Conservation (phyloP, 2,888 invertebrate species). For the Polyommatus icarus region DNA sequence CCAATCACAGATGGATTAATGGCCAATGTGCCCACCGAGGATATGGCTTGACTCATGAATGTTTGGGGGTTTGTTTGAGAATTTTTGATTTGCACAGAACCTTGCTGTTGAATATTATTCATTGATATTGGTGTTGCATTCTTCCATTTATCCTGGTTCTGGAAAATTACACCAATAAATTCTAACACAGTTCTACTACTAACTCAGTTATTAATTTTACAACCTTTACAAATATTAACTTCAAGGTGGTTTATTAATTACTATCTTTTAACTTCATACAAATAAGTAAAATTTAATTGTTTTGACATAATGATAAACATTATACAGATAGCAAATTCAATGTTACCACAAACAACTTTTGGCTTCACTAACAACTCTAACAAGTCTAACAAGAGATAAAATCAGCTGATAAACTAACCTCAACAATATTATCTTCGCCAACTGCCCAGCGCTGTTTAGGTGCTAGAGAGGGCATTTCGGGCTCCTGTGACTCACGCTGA, state of each 20-base stretch:
- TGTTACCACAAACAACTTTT: constrained; percentile 24
- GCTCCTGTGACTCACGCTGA: constrained; percentile 88
- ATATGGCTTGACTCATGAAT: constrained; percentile 72
- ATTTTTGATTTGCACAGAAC: constrained; percentile 72
- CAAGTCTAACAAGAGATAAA: constrained; percentile 31
- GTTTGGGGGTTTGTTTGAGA: constrained; percentile 78
- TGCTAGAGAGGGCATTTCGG: constrained; percentile 87
- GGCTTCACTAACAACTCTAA: neutral
- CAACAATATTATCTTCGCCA: constrained; percentile 92
- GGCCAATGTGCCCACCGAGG: constrained; percentile 72
- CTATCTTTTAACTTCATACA: neutral
- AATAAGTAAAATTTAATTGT: neutral
- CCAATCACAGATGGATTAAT: constrained; percentile 75
- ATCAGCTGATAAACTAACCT: constrained; percentile 81
- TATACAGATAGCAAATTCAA: constrained; percentile 40
- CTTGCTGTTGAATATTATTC: constrained; percentile 79
- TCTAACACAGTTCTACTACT: neutral
- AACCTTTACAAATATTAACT: neutral
- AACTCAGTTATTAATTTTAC: neutral
- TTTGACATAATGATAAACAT: neutral
- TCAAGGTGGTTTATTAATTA: neutral
- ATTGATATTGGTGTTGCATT: constrained; percentile 83
- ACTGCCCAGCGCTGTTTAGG: constrained; percentile 93
- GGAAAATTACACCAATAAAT: constrained; percentile 55
- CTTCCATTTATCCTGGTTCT: constrained; percentile 94